A percentile compares a stretch with the other conserved stretches of the same genome.
phyloP scores from a whole-genome alignment of 2,888 invertebrate species.

The Glomeris marginata region DNA sequence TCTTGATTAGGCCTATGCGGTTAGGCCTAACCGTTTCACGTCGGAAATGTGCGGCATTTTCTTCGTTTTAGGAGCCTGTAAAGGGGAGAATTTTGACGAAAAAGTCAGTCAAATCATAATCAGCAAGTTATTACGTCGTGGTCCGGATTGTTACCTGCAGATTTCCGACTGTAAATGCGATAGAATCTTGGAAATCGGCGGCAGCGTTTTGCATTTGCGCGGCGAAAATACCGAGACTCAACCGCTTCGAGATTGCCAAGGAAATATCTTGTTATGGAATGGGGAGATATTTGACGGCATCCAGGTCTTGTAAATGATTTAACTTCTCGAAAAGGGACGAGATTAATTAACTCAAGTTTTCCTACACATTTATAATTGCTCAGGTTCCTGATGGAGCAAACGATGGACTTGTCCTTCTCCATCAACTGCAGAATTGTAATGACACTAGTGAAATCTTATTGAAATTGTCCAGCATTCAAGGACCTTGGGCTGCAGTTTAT shows the following conservation, averaged over 20 bases:
- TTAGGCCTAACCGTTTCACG: too few relatives aligned
- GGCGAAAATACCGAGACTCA: slow-evolving; percentile 48
- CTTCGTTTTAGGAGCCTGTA: too few relatives aligned
- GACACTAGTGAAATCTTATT: slow-evolving; percentile 25
- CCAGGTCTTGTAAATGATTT: slow-evolving; percentile 19
- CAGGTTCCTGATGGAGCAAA: slow-evolving; percentile 5
- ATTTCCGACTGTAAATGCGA: too few relatives aligned
- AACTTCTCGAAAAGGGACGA: too few relatives aligned
- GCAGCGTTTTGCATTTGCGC: slow-evolving; percentile 68
- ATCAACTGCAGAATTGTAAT: slow-evolving; percentile 19
- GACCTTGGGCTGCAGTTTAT: slow-evolving; percentile 73
- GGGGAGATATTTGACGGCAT: slow-evolving; percentile 64
- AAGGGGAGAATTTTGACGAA: too few relatives aligned
- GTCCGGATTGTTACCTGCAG: too few relatives aligned
- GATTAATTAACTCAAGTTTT: too few relatives aligned
- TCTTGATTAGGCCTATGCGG: too few relatives aligned
- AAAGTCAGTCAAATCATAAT: too few relatives aligned
- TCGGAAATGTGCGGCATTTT: too few relatives aligned
- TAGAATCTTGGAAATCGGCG: slow-evolving; percentile 11
- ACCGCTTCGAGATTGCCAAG: slow-evolving; percentile 43
- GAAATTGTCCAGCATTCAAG: slow-evolving; percentile 46
- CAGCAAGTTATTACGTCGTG: too few relatives aligned
- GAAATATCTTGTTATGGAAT: slow-evolving; percentile 64
- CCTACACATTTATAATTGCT: not conserved
- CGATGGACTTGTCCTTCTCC: slow-evolving; percentile 25